Percentiles rank a stretch among this genome's conserved stretches.
phyloP scores from a whole-genome alignment of 1,140 invertebrate species.

The Panulirus ornatus region DNA sequence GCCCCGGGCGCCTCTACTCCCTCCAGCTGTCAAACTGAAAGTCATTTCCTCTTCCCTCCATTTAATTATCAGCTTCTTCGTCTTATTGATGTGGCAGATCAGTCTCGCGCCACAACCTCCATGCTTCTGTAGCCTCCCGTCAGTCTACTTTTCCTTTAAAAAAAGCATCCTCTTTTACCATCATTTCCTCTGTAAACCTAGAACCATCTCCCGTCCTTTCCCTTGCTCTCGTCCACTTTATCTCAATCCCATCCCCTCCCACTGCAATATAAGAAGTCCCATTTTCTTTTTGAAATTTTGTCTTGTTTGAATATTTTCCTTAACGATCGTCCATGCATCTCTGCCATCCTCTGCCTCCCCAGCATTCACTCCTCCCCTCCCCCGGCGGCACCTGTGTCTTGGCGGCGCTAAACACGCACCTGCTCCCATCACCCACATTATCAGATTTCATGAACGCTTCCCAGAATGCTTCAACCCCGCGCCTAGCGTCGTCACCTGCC shows the following conservation, averaged over 20 bases:
- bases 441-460: not conserved
- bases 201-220: no score
- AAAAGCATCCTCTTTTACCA: no score
- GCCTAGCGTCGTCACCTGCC: not conserved
- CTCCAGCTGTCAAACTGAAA: not conserved
- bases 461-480: not conserved
- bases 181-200: no score
- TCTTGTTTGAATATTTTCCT: not conserved
- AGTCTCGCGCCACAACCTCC: no score
- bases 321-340: no score
- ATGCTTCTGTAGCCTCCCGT: no score
- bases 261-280: not conserved
- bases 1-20: not conserved
- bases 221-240: no score
- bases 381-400: slow-evolving; percentile 15
- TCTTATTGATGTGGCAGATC: no score
- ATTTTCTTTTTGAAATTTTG: not conserved
- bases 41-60: not conserved
- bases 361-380: not conserved
- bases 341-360: not conserved
- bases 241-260: not conserved
- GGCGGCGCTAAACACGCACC: not conserved
- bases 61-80: no score
- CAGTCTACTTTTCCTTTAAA: no score
- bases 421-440: slow-evolving; percentile 6